phyloP scores from a whole-genome alignment of 2,797 vertebrate genomes.

The Bovichtus diacanthus region DNA sequence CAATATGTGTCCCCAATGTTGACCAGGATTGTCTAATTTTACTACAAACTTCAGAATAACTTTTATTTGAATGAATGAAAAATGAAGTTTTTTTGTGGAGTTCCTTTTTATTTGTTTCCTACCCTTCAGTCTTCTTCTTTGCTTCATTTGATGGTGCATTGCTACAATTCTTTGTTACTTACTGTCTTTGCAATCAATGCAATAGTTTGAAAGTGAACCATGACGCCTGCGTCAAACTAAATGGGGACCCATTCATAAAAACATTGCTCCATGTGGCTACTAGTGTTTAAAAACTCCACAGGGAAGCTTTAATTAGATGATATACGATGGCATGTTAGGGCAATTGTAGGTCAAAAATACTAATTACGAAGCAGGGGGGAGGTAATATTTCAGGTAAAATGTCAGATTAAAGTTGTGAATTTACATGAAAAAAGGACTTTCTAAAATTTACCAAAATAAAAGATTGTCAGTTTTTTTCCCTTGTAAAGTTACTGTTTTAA shows the following conservation, averaged over 20 bases:
- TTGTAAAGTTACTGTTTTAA: no score
- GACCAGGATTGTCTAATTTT: neutral
- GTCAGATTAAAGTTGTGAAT: no score
- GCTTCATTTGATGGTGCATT: neutral
- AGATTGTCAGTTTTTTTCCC: no score
- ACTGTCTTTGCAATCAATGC: no score
- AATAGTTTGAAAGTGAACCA: no score
- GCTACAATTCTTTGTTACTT: neutral
- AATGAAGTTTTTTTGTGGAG: neutral
- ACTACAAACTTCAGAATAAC: neutral
- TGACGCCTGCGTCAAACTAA: neutral
- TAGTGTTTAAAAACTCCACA: neutral
- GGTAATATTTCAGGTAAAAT: no score
- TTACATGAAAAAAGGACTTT: no score
- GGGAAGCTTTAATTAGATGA: neutral
- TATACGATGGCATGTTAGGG: no score
- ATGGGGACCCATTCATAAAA: neutral
- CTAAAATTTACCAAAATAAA: no score
- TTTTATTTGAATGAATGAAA: neutral
- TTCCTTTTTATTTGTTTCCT: neutral
- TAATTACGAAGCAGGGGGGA: no score
- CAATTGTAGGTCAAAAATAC: no score
- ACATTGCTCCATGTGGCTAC: neutral
- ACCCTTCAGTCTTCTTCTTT: neutral
- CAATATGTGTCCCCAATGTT: neutral